Base-by-base conservation (phyloP, 2,113 vertebrate species). In the Peromyscus leucopus region DNA sequence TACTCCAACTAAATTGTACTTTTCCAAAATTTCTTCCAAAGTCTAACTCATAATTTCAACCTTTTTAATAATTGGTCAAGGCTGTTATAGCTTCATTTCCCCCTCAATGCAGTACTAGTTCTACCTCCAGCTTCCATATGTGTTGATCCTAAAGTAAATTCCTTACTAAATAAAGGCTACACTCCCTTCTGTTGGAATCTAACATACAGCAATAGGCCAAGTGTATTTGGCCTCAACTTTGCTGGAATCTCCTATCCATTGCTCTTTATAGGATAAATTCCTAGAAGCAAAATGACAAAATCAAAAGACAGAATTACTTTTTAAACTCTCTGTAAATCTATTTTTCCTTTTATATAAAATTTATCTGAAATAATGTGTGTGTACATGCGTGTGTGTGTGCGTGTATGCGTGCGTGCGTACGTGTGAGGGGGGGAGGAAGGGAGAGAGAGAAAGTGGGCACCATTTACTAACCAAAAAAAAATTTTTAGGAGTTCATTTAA, bases 201-300 rank as follows among this genome's bases (percentile, higher is more conserved):
- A 94, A 71, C 15, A 24, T 42, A 72, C 13, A 67, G 31, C 28
- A 80, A n/a, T 13, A 92, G 15, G 59, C 33, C 46, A 87, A 83
- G 26, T 36, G n/a, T 67, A 83, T 19, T 72, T 12, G 94, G 31
- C 39, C 72, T 76, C 88, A 61, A 65, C 79, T 91, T 80, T n/a
- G 86, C 61, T 65, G 55, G 17, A 94, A 94, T 93, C 19, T 71
- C 69, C 71, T 94, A 94, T 21, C 39, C 63, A 75, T 80, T 92
- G 90, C 39, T 80, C 36, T 55, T 84, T 89, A 82, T 17, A 95
- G 79, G 11, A 75, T 84, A 97, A 97, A 92, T 88, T 90, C 57
- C 63, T 79, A 91, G 39, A 96, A 94, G 65, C 16, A 82, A 93
- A 94, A 88, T 65, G 39, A 91, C 63, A 83, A 92, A 86, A 39